phyloP scores from a whole-genome alignment of 2,113 vertebrate genomes.

The Anhinga anhinga region DNA sequence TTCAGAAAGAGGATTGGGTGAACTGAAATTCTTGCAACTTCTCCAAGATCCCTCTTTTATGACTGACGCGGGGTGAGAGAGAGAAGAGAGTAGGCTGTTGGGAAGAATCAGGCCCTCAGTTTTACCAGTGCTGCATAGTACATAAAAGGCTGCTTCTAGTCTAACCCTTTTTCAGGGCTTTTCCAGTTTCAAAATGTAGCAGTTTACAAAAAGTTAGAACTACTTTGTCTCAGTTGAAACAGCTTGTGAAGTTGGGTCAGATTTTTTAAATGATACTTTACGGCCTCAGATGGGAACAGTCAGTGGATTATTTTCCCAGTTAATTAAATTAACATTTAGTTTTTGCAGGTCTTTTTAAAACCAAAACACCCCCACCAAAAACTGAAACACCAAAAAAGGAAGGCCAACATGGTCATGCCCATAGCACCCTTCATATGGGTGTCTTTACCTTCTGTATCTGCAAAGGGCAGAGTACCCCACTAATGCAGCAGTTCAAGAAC shows the following conservation, averaged over 20 bases:
- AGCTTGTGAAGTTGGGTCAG: background rate
- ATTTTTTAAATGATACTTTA: background rate
- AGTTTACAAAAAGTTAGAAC: background rate
- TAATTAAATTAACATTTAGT: background rate
- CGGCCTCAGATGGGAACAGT: background rate
- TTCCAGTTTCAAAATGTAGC: background rate
- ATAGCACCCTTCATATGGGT: background rate
- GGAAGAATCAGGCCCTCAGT: background rate
- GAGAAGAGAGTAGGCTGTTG: background rate
- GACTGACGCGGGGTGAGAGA: background rate
- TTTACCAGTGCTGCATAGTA: background rate
- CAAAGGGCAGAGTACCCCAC: background rate
- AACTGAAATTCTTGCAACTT: background rate
- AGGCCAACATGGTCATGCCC: background rate
- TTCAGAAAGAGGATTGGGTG: background rate
- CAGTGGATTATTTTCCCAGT: background rate
- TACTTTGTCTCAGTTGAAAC: background rate
- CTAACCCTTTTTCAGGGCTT: background rate
- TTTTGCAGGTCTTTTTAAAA: background rate
- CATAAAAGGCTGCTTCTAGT: background rate
- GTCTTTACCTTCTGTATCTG: too few species aligned
- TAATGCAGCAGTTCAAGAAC: background rate
- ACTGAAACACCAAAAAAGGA: accelerated
- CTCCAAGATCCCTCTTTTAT: background rate
- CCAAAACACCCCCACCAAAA: background rate